Conservation (phyloP, 2,113 vertebrate species). For the Cyrtonyx montezumae region DNA sequence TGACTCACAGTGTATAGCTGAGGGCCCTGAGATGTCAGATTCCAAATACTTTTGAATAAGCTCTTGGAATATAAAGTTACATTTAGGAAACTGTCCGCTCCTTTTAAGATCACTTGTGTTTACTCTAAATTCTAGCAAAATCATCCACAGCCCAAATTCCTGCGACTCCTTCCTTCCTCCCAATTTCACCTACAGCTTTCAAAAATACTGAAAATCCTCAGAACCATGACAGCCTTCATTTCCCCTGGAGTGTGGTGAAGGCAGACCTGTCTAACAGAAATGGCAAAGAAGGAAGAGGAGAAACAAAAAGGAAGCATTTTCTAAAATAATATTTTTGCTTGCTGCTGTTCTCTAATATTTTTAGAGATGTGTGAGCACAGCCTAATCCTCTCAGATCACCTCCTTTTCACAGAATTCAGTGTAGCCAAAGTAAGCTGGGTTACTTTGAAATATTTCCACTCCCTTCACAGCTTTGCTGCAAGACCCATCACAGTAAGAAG, state of each 20-base stretch:
- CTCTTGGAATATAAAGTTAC: neutral
- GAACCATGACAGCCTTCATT: neutral
- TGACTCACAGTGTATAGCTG: neutral
- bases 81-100: neutral
- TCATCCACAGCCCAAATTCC: neutral
- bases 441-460: neutral
- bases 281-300: neutral
- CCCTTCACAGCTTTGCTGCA: neutral
- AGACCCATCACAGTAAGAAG: neutral
- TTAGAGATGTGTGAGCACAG: neutral
- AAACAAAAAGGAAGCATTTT: neutral
- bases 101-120: neutral
- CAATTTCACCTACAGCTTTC: neutral
- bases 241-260: neutral
- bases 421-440: neutral
- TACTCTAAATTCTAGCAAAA: neutral
- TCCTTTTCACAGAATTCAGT: neutral
- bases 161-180: neutral
- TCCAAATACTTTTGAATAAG: neutral
- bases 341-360: neutral
- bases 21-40: neutral
- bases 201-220: neutral
- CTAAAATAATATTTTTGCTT: neutral
- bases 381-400: neutral
- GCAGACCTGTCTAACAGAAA: neutral